Percentiles rank a stretch among this genome's conserved stretches.
phyloP scores from a whole-genome alignment of 2,113 vertebrate species.

The Epinephelus fuscoguttatus region DNA sequence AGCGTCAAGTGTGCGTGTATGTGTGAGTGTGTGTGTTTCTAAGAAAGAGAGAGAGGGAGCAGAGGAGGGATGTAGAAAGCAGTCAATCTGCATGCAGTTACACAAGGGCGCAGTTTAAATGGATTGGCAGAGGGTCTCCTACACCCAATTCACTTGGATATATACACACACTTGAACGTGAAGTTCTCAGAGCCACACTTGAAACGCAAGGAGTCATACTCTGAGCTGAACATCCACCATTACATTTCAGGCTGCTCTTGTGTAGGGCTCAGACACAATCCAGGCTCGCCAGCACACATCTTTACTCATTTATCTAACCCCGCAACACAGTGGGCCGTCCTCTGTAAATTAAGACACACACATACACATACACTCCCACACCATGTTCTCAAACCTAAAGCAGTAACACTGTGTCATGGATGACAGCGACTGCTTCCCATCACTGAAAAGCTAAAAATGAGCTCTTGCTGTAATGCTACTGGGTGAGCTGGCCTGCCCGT shows the following conservation, averaged over 20 bases:
- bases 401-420: conserved; percentile 66
- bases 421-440: conserved; percentile 62
- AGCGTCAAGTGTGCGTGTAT: conserved; percentile 22
- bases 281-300: conserved; percentile 25
- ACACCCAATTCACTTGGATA: conserved; percentile 49
- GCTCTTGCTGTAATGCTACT: conserved; percentile 59
- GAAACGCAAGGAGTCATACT: conserved; percentile 52
- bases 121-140: conserved; percentile 67
- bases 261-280: conserved; percentile 34
- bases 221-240: conserved; percentile 51
- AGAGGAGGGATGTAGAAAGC: conserved; percentile 41
- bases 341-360: conserved; percentile 26
- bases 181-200: conserved; percentile 50
- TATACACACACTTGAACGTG: conserved; percentile 40
- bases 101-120: conserved; percentile 67
- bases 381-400: conserved; percentile 43
- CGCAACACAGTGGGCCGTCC: conserved; percentile 20
- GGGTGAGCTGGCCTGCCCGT: conserved; percentile 64
- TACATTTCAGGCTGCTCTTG: conserved; percentile 49
- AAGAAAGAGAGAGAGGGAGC: conserved; percentile 35
- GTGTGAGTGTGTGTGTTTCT: conserved; percentile 17
- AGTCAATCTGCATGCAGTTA: conserved; percentile 64
- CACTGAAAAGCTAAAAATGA: conserved; percentile 67
- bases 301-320: conserved; percentile 37
- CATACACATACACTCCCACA: conserved; percentile 33